A percentile compares a stretch with the other conserved stretches of the same genome.
Evolutionary conservation across 2,797 vertebrate genomes (phyloP).

Genomic region (Ctenosaura bakeri): DNA sequence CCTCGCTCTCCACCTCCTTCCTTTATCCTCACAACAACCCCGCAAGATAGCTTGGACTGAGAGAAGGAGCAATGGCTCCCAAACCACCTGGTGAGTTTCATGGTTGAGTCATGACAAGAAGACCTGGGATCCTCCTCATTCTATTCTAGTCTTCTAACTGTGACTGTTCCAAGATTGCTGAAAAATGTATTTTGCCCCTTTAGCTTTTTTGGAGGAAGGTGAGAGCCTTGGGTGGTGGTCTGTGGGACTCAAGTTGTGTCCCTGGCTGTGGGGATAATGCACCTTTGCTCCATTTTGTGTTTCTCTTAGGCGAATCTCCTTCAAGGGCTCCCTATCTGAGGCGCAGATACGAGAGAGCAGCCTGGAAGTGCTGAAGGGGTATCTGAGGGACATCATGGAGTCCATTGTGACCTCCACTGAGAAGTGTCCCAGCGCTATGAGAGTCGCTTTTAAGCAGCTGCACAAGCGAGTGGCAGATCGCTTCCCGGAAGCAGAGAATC

Average conservation of each 20-base stretch:
- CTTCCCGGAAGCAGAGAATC: conserved; percentile 84
- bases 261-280: neutral
- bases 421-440: conserved; percentile 86
- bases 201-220: neutral
- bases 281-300: neutral
- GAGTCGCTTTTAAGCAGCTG: conserved; percentile 89
- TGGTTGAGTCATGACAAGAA: no score
- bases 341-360: conserved; percentile 74
- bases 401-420: conserved; percentile 73
- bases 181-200: neutral
- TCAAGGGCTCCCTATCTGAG: conserved; percentile 76
- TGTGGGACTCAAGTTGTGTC: neutral
- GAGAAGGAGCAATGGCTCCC: no score
- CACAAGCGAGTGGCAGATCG: conserved; percentile 85
- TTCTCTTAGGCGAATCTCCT: conserved; percentile 72
- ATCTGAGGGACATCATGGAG: conserved; percentile 67
- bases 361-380: conserved; percentile 77
- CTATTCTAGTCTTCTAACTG: no score
- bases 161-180: neutral
- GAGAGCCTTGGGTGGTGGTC: no score
- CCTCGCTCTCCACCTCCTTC: no score
- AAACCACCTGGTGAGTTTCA: no score
- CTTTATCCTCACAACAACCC: no score
- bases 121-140: no score
- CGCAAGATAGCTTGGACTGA: no score